These are phyloP conservation scores for Gadopsis bispinosus DNA, from an alignment of 2,797 vertebrate species.

Conservation along the genomic window DNA sequence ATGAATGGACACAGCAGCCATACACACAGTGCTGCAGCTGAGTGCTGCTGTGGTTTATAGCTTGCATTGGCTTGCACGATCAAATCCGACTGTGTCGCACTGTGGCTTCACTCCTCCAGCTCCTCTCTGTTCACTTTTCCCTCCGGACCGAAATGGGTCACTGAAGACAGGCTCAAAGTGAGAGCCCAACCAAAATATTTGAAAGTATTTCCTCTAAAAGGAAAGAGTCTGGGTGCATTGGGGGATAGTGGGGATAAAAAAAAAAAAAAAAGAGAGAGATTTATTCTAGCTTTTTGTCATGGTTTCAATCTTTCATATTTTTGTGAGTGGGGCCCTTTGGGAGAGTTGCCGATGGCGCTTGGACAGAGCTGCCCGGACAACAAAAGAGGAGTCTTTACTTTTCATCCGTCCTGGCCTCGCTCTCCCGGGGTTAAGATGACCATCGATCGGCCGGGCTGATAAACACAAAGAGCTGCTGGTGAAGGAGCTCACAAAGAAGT, in stretches of 20 bases:
- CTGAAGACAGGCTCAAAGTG: constrained; percentile 73
- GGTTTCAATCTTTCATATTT: constrained; percentile 69
- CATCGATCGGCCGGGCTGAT: constrained; percentile 80
- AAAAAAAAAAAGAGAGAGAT: constrained; percentile 52
- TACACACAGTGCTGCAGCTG: constrained; percentile 30
- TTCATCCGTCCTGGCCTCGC: constrained; percentile 68
- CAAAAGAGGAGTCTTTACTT: constrained; percentile 78
- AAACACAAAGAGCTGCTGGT: constrained; percentile 75
- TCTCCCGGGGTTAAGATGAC: constrained; percentile 72
- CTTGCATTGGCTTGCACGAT: constrained; percentile 64
- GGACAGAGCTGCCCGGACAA: constrained; percentile 72
- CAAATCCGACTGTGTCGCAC: constrained; percentile 62
- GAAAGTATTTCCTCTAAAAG: constrained; percentile 71
- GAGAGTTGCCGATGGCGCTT: constrained; percentile 65
- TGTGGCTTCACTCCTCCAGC: constrained; percentile 44
- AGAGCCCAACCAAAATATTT: constrained; percentile 71
- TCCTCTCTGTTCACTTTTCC: constrained; percentile 49
- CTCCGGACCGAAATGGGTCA: constrained; percentile 64
- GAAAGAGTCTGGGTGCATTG: constrained; percentile 37
- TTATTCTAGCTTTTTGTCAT: constrained; percentile 75
- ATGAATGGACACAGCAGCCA: constrained; percentile 21
- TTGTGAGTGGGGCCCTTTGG: constrained; percentile 52
- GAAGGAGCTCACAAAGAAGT: constrained; percentile 69
- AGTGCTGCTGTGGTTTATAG: constrained; percentile 44
- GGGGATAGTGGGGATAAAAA: constrained; percentile 39